Conservation (phyloP, 2,888 invertebrate species). For the Abrostola tripartita region DNA sequence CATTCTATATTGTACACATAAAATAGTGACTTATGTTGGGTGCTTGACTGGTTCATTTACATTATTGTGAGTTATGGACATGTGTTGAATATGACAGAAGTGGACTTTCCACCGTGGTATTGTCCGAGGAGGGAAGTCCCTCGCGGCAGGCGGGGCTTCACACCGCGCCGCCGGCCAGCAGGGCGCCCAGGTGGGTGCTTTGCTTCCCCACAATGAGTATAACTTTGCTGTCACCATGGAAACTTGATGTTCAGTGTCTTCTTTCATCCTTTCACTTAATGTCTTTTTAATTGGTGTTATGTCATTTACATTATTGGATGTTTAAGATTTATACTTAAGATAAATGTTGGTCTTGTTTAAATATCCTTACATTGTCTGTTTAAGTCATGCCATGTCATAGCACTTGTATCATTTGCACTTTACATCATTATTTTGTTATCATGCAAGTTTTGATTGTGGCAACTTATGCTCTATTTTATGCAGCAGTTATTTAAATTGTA, state of each 20-base stretch:
- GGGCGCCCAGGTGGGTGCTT: conserved; percentile 88
- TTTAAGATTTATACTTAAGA: conserved; percentile 56
- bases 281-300: conserved; percentile 59
- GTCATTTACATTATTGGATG: conserved; percentile 58
- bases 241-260: conserved; percentile 76
- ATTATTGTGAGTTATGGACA: conserved; percentile 64
- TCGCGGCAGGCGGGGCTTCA: conserved; percentile 85
- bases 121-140: conserved; percentile 91
- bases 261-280: conserved; percentile 64
- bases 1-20: conserved; percentile 23
- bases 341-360: conserved; percentile 52
- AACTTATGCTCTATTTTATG: conserved; percentile 49
- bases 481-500: conserved; percentile 46
- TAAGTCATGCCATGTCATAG: conserved; percentile 53
- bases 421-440: conserved; percentile 54
- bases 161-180: conserved; percentile 80
- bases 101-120: conserved; percentile 94
- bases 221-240: conserved; percentile 63
- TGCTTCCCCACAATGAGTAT: conserved; percentile 66
- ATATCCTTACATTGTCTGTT: conserved; percentile 45
- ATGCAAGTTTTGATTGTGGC: conserved; percentile 62
- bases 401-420: conserved; percentile 38
- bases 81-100: conserved; percentile 89
- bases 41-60: conserved; percentile 45
- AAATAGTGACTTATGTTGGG: conserved; percentile 42